Evolutionary conservation across 2,797 vertebrate genomes (phyloP).

Genomic region (Aeoliscus strigatus): DNA sequence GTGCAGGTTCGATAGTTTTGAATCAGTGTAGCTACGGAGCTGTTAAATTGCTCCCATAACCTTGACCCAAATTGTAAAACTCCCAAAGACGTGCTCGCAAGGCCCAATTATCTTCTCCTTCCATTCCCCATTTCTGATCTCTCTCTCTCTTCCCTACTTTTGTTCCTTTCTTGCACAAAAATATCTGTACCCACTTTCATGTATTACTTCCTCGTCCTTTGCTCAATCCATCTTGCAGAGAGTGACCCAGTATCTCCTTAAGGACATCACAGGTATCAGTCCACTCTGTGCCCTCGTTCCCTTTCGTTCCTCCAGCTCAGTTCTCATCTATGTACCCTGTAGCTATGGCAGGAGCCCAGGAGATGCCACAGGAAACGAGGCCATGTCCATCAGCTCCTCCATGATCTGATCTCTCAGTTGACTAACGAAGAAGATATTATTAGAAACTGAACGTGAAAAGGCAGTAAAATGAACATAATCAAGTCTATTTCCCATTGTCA

Average conservation of each 20-base stretch:
- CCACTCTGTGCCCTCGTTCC: conserved; percentile 28
- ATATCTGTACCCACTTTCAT: too few species aligned
- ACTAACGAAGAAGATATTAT: too few species aligned
- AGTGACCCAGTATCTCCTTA: conserved; percentile 37
- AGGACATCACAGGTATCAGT: conserved; percentile 14
- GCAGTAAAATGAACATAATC: too few species aligned
- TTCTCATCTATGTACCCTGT: conserved; percentile 9
- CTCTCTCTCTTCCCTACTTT: conserved; percentile 10
- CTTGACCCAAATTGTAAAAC: conserved; percentile 54
- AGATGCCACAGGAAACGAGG: conserved; percentile 31
- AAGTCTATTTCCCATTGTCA: too few species aligned
- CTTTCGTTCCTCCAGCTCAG: too few species aligned
- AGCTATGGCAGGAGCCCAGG: conserved; percentile 21
- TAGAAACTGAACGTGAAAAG: too few species aligned
- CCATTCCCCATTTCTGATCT: neutral
- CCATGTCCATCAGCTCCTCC: conserved; percentile 11
- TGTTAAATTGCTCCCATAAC: conserved; percentile 17
- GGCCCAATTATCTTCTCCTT: conserved; percentile 31
- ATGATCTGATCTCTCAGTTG: too few species aligned
- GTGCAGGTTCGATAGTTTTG: too few species aligned
- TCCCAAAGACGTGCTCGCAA: conserved; percentile 22
- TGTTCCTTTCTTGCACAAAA: neutral
- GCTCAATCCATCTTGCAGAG: conserved; percentile 33
- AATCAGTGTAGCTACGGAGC: too few species aligned
- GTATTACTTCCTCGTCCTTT: too few species aligned